A percentile compares a stretch with the other conserved stretches of the same genome.
These are phyloP conservation scores for Edolisoma coerulescens DNA, from an alignment of 2,113 vertebrate genomes.

Conservation along the genomic window DNA sequence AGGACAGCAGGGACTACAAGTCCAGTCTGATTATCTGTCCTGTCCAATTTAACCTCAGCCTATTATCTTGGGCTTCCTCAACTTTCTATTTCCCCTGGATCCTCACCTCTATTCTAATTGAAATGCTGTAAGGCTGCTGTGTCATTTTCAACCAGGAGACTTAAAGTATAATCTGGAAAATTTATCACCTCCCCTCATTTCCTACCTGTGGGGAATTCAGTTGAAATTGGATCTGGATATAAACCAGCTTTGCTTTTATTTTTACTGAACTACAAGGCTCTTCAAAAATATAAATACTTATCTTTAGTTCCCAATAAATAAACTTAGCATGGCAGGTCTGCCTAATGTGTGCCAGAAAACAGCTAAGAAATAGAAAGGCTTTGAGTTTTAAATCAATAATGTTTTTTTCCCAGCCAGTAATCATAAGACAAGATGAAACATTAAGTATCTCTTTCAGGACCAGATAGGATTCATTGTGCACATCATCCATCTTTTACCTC, in stretches of 20 bases:
- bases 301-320: conserved; percentile 41
- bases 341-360: conserved; percentile 23
- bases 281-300: neutral
- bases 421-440: conserved; percentile 41
- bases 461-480: conserved; percentile 6
- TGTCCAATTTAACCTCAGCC: neutral
- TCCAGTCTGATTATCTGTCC: neutral
- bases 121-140: neutral
- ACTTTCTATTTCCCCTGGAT: neutral
- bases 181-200: neutral
- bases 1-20: neutral
- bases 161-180: conserved; percentile 4
- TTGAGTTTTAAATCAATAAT: conserved; percentile 59
- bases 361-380: conserved; percentile 35
- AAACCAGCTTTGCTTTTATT: neutral
- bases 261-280: neutral
- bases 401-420: conserved; percentile 27
- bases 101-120: neutral
- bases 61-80: neutral
- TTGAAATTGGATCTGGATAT: neutral
- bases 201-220: neutral
- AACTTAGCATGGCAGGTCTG: conserved; percentile 25
- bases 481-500: conserved; percentile 11
- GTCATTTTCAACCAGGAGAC: neutral
- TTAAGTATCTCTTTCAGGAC: conserved; percentile 31